Percentiles rank a stretch among this genome's conserved stretches.
Conservation (phyloP, 2,888 invertebrate species). For the Heteromyza rotundicornis region DNA sequence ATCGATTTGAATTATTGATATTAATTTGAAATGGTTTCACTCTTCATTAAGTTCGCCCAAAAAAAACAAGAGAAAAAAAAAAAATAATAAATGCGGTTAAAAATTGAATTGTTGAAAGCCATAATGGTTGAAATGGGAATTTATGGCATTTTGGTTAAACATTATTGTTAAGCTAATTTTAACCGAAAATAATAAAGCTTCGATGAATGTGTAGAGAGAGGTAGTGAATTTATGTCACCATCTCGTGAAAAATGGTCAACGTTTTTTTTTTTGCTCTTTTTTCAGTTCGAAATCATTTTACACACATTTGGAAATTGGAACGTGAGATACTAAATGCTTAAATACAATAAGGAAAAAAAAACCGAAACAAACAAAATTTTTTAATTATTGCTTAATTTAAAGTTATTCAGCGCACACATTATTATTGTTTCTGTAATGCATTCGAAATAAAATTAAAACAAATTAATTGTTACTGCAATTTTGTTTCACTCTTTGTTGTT, state of each 20-base stretch:
- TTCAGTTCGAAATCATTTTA: no score
- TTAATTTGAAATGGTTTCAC: constrained; percentile 26
- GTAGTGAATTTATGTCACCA: no score
- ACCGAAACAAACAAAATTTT: neutral
- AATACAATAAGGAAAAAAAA: no score
- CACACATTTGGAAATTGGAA: constrained; percentile 13
- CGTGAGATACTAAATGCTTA: constrained; percentile 21
- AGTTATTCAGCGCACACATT: neutral
- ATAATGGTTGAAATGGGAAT: constrained; percentile 11
- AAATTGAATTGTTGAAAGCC: constrained; percentile 41
- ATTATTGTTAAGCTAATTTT: no score
- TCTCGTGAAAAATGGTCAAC: no score
- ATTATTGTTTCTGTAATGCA: no score
- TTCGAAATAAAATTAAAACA: no score
- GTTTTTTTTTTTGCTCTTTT: no score
- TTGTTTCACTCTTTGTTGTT: no score
- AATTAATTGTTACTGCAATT: no score
- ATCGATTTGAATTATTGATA: constrained; percentile 19
- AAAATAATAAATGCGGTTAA: constrained; percentile 17
- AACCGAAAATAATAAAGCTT: no score
- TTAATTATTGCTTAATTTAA: neutral
- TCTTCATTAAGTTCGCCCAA: constrained; percentile 29
- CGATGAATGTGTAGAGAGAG: no score
- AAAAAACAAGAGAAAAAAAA: constrained; percentile 9
- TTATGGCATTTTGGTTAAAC: constrained; percentile 1